Conservation (phyloP, 2,797 vertebrate genomes). For the Hipposideros larvatus region DNA sequence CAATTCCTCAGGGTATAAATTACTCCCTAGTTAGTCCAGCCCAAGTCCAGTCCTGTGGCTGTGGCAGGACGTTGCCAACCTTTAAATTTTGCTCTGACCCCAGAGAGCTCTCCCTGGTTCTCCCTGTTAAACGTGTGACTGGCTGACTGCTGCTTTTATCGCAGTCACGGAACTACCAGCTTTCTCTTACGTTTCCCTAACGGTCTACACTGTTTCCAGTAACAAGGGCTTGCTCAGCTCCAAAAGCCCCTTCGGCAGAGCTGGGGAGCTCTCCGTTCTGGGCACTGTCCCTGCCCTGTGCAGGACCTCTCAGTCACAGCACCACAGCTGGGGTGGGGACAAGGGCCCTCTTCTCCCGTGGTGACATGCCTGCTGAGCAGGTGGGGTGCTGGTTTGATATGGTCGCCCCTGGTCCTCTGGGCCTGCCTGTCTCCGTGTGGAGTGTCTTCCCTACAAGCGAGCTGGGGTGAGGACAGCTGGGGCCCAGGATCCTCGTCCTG, state of each 20-base stretch:
- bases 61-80: background rate
- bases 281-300: no score
- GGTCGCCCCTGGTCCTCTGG: background rate
- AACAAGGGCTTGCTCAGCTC: no score
- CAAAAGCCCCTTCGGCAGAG: background rate
- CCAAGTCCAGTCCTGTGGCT: background rate
- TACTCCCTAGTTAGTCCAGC: background rate
- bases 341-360: background rate
- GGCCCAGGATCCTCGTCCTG: background rate
- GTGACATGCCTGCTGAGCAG: background rate
- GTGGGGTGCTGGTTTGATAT: background rate
- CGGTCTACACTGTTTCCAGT: no score
- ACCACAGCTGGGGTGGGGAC: background rate
- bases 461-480: rapidly evolving
- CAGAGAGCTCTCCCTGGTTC: background rate
- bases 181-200: background rate
- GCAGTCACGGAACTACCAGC: background rate
- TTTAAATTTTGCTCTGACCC: background rate
- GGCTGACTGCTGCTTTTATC: background rate
- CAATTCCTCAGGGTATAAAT: background rate
- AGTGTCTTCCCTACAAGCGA: background rate
- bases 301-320: background rate
- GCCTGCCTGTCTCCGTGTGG: rapidly evolving
- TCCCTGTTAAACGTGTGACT: background rate
- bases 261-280: no score